Evolutionary conservation across 1,140 invertebrate species (phyloP), one percentile per base, ranked within the genome.

Genomic region (Drosophila subobscura): DNA sequence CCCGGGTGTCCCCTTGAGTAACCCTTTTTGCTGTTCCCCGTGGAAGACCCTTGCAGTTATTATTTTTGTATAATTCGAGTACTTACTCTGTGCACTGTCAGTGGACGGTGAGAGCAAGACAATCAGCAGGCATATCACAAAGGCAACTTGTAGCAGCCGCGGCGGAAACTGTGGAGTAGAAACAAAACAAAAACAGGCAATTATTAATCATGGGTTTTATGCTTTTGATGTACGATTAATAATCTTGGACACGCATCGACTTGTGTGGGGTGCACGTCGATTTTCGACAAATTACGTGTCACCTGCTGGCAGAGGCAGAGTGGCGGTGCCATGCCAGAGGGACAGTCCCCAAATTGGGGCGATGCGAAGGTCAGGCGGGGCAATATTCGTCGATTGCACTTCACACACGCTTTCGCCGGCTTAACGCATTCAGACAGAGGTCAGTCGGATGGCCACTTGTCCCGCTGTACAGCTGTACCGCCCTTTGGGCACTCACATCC

Each of bases 61-160:
- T 49, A 3, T n/a, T 16, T 25, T 47, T n/a, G 27, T 42, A 27
- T 20, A 33, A 45, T 40, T 40, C 12, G 14, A 12, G 59, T 25
- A 20, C 93, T 93, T 92, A 94, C 93, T 92, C 64, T 92, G 89
- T 66, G 93, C 92, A 29, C 93, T 93, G 84, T 93, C 92, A 90
- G 93, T 92, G 52, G 92, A 90, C 58, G 93, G 92, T n/a, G 93
- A 90, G 33, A 94, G 86, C 49, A 94, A 91, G 55, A 93, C 92
- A 53, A 93, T 74, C 77, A 93, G 80, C 47, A 94, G 80, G 49
- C 93, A 80, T 72, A 93, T 77, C 71, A 93, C 91, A 85, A 93
- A 79, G 41, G 92, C 91, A 91, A 93, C 92, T 91, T 91, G 91
- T 50, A 93, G 77, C 89, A 94, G 91, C 91, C 93, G 92, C 72